Conservation (phyloP, 2,797 vertebrate species). For the Halcyon smyrnensis region DNA sequence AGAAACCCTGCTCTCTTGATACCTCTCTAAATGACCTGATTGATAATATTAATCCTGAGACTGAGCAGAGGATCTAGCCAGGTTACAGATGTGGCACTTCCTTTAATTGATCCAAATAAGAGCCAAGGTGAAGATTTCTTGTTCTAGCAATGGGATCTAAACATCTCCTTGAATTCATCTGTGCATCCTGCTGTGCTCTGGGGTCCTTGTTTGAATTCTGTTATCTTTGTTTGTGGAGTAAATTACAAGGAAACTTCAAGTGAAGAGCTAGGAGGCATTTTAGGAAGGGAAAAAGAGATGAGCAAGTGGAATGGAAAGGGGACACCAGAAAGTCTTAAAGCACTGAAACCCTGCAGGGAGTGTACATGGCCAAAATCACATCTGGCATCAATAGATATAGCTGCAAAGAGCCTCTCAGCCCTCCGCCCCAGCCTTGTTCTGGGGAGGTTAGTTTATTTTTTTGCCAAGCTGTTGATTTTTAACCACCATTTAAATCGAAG, state of each 20-base stretch:
- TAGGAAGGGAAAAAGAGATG: not conserved
- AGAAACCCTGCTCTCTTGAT: not conserved
- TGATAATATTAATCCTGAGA: not conserved
- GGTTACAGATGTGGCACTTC: not conserved
- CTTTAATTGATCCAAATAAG: not conserved
- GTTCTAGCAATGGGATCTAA: not conserved
- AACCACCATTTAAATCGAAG: constrained; percentile 13
- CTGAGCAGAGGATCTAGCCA: not conserved
- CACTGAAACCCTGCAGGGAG: not conserved
- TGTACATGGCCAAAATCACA: constrained; percentile 2
- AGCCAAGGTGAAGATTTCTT: not conserved
- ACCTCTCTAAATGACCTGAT: not conserved
- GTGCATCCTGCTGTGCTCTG: not conserved
- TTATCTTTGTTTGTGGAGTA: not conserved
- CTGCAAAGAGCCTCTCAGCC: not conserved
- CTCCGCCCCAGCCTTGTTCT: not conserved
- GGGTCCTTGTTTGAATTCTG: not conserved
- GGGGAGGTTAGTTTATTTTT: not conserved
- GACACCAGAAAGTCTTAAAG: not conserved
- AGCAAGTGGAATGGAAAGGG: not conserved
- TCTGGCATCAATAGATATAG: not conserved
- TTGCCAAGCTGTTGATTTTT: not conserved
- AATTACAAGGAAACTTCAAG: not conserved
- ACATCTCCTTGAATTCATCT: not conserved
- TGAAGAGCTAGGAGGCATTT: not conserved